Conservation (phyloP, 2,113 vertebrate species). For the Cynoglossus semilaevis region DNA sequence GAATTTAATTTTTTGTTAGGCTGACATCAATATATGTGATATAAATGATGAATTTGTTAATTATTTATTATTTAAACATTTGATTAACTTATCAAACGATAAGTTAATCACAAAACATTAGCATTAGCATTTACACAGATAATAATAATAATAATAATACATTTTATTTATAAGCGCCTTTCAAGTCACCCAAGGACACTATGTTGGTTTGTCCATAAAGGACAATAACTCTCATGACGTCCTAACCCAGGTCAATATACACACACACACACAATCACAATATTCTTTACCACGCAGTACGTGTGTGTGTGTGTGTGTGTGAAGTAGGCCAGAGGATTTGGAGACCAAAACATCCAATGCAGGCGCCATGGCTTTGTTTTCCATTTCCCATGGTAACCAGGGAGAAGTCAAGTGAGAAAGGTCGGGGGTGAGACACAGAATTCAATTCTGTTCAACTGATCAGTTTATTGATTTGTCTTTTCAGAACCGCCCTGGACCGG, state of each 20-base stretch:
- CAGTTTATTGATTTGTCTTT: neutral
- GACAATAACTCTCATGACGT: neutral
- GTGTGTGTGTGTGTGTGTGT: neutral
- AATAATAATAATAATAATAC: too few relatives aligned
- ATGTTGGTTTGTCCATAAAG: too few relatives aligned
- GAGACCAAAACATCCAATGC: conserved; percentile 56
- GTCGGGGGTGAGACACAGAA: neutral
- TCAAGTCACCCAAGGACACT: too few relatives aligned
- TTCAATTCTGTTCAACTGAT: conserved; percentile 1
- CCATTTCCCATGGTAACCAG: conserved; percentile 58
- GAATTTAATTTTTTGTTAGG: too few relatives aligned
- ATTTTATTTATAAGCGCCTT: too few relatives aligned
- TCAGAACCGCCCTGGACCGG: neutral
- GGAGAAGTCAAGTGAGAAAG: conserved; percentile 30
- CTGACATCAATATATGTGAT: too few relatives aligned
- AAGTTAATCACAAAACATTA: too few relatives aligned
- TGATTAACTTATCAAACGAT: too few relatives aligned
- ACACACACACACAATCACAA: neutral
- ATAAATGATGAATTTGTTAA: too few relatives aligned
- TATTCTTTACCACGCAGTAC: neutral
- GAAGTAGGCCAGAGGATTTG: conserved; percentile 49
- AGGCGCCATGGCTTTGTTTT: conserved; percentile 54
- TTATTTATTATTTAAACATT: too few relatives aligned
- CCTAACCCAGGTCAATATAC: neutral
- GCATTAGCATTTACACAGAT: too few relatives aligned